A percentile compares a stretch with the other conserved stretches of the same genome.
Evolutionary conservation across 2,113 vertebrate species (phyloP).

Genomic region (Mirounga angustirostris): DNA sequence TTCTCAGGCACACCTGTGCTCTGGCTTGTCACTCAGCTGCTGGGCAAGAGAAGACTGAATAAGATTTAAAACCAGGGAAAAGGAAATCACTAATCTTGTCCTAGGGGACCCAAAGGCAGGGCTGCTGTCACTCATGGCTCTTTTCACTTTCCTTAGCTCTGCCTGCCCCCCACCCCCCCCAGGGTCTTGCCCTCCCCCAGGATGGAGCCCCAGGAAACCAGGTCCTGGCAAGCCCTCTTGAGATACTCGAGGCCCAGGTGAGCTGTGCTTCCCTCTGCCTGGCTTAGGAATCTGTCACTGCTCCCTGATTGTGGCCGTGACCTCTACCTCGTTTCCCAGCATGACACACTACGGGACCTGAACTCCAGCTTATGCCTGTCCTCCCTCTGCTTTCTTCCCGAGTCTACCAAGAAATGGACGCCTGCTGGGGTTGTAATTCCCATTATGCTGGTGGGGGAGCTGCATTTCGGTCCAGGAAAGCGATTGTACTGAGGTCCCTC

Average conservation of each 20-base stretch:
- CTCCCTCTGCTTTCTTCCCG: slow-evolving; percentile 31
- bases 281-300: slow-evolving; percentile 29
- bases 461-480: not conserved
- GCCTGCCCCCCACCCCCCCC: slow-evolving; percentile 40
- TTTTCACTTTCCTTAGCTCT: slow-evolving; percentile 74
- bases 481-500: not conserved
- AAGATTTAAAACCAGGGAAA: not conserved
- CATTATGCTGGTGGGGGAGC: not conserved
- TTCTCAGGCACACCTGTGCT: not conserved
- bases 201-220: slow-evolving; percentile 59
- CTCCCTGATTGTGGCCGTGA: slow-evolving; percentile 7
- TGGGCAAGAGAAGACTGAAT: not conserved
- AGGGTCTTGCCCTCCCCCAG: slow-evolving; percentile 62
- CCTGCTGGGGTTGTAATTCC: not conserved
- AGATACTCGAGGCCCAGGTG: slow-evolving; percentile 61
- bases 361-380: not conserved
- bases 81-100: not conserved
- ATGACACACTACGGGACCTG: not conserved
- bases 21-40: not conserved
- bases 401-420: slow-evolving; percentile 27
- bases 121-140: slow-evolving; percentile 47
- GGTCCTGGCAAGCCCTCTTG: slow-evolving; percentile 63
- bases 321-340: slow-evolving; percentile 49
- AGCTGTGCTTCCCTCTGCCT: slow-evolving; percentile 60
- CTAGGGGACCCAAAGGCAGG: not conserved